Conservation (phyloP, 2,113 vertebrate species). For the Fukomys damarensis region DNA sequence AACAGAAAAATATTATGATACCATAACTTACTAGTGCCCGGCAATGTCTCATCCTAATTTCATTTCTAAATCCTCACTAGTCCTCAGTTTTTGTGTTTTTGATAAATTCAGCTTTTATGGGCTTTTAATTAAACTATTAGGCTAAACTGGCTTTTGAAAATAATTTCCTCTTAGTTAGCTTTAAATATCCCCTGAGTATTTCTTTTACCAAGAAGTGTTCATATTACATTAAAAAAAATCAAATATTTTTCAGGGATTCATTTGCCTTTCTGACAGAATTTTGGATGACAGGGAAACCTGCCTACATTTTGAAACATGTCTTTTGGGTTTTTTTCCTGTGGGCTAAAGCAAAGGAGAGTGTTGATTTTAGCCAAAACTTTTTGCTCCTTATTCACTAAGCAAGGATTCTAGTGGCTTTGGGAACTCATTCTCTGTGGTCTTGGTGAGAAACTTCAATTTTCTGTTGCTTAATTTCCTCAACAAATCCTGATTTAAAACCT, state of each 20-base stretch:
- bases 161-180: not conserved
- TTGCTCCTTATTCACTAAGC: not conserved
- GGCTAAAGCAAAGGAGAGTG: not conserved
- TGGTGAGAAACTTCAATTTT: not conserved
- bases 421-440: rapidly evolving
- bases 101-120: not conserved
- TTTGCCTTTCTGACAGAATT: not conserved
- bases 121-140: slow-evolving; percentile 27
- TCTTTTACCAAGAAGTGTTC: not conserved
- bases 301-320: not conserved
- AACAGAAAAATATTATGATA: not conserved
- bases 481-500: not conserved
- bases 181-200: not conserved
- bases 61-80: not conserved
- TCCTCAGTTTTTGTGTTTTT: not conserved
- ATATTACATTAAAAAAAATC: not conserved
- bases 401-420: not conserved
- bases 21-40: too few relatives aligned
- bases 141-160: not conserved
- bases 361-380: not conserved
- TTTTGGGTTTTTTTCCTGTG: not conserved
- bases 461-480: not conserved
- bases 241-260: not conserved
- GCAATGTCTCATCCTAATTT: not conserved
- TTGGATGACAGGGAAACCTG: not conserved